Base-by-base conservation (phyloP, 2,888 invertebrate species). In the Ctenicera cuprea region DNA sequence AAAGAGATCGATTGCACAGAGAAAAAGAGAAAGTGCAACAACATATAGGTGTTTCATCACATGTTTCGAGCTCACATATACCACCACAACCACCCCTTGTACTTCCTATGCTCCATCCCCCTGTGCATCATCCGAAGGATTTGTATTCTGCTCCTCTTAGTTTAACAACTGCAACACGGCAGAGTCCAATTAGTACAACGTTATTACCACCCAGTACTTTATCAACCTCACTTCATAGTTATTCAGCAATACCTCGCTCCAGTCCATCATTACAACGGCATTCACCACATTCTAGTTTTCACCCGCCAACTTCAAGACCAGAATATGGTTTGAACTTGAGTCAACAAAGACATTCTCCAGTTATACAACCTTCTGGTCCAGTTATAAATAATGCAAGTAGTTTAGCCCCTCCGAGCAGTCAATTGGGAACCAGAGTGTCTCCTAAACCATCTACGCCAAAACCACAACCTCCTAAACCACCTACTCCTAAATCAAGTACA, bases 201-300 rank as follows among this genome's bases (percentile, higher is more conserved):
- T 83, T 86, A 62, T 74, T 86, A 43, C 82, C 86, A 2, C 83
- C 85, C 4, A 80, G 79, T 75, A 78, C 81, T 43, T 77, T 84
- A 54, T 76, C 82, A 11, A 70, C 38, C 61, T 61, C 72, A 14
- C 38, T 70, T 18, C 83, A 82, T 71, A 80, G 73, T 57, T 84
- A 83, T 74, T 78, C 83, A 9, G 80, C 84, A 9, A 80, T 82
- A 52, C 85, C 83, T 86, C 89, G 90, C 87, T 91, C 84, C 86
- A 90, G 83, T 88, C 91, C 84, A 79, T 90, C 80, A 38, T 74
- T 90, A 87, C 86, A 91, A 88, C 78, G 90, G 87, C 82, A 90
- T 85, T 84, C 91, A 86, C 85, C 90, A 9, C 85, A 82, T 72
- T 76, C 83, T 16, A 78, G 78, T 69, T 80, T 83, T 67, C 84